A percentile compares a stretch with the other conserved stretches of the same genome.
These are phyloP conservation scores for Halesus radiatus DNA, from an alignment of 1,140 invertebrate species.

Conservation along the genomic window DNA sequence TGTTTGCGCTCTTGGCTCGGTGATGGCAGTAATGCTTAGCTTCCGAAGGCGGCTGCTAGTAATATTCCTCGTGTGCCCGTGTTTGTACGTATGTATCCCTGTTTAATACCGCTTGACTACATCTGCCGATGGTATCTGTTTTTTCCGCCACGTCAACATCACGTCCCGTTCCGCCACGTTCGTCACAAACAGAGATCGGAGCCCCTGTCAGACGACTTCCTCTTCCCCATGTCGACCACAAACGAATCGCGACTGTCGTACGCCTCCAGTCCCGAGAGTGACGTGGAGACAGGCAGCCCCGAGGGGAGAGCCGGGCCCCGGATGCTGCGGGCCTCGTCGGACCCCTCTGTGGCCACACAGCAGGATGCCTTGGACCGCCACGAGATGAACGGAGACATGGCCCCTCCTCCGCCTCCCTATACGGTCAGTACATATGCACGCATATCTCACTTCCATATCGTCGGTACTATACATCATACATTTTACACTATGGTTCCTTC, in stretches of 20 bases:
- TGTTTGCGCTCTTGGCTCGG: too few relatives aligned
- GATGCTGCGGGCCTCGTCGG: conserved; percentile 88
- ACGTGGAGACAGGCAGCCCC: conserved; percentile 85
- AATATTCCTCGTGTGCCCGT: neutral
- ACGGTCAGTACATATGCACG: conserved; percentile 72
- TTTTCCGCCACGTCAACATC: conserved; percentile 19
- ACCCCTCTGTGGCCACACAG: conserved; percentile 80
- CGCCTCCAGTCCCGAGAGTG: conserved; percentile 95
- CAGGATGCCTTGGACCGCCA: conserved; percentile 75
- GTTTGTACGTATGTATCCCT: conserved; percentile 10
- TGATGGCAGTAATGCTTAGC: neutral
- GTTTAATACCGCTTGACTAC: conserved; percentile 46
- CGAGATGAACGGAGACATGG: conserved; percentile 69
- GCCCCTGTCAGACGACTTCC: conserved; percentile 93
- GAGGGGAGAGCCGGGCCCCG: conserved; percentile 73
- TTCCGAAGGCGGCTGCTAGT: neutral
- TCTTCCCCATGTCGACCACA: conserved; percentile 95
- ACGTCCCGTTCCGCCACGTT: conserved; percentile 6
- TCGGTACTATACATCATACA: neutral
- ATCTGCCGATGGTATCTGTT: conserved; percentile 44
- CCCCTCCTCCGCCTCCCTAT: conserved; percentile 77
- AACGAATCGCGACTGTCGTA: conserved; percentile 86
- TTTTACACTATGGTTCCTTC: neutral
- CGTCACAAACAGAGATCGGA: conserved; percentile 72
- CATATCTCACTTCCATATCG: neutral